Percentiles rank a stretch among this genome's conserved stretches.
These are phyloP conservation scores for Parazoanthus atlanticus DNA, from an alignment of 92 coral and sea anemone genomes.

Conservation along the genomic window DNA sequence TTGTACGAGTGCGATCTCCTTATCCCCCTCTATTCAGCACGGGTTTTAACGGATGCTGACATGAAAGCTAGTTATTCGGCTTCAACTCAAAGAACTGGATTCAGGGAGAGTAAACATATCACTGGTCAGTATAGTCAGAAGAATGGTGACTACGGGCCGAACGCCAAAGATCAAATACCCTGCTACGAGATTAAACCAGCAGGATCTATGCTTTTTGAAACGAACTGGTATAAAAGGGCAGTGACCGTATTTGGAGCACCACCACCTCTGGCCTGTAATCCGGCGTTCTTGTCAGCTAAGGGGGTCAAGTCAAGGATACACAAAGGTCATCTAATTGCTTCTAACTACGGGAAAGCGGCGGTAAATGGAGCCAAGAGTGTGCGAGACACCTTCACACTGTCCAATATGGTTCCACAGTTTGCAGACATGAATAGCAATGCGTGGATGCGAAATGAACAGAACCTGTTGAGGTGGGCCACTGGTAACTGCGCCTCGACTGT, in stretches of 20 bases:
- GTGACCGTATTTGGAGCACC: neutral
- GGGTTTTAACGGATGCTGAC: neutral
- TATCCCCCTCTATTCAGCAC: constrained; percentile 4
- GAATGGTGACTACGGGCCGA: neutral
- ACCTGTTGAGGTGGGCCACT: neutral
- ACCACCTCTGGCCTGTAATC: neutral
- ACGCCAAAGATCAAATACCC: neutral
- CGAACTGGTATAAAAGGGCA: constrained; percentile 1
- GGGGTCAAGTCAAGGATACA: neutral
- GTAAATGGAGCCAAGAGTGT: neutral
- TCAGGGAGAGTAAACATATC: neutral
- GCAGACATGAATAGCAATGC: neutral
- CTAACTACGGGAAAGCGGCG: constrained; percentile 19
- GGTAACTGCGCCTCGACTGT: neutral
- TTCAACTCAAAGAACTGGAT: neutral
- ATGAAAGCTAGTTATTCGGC: neutral
- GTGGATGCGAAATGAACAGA: neutral
- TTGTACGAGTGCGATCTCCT: neutral
- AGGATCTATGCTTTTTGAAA: neutral
- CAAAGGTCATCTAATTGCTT: constrained; percentile 15
- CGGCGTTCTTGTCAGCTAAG: neutral
- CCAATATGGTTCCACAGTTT: constrained; percentile 10
- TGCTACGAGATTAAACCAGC: neutral
- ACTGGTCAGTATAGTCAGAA: neutral
- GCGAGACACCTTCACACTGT: neutral